A percentile compares a stretch with the other conserved stretches of the same genome.
These are phyloP conservation scores for Aphrocallistes beatrix DNA, from an alignment of 37 sponge, comb jelly and placozoan genomes.

Conservation along the genomic window DNA sequence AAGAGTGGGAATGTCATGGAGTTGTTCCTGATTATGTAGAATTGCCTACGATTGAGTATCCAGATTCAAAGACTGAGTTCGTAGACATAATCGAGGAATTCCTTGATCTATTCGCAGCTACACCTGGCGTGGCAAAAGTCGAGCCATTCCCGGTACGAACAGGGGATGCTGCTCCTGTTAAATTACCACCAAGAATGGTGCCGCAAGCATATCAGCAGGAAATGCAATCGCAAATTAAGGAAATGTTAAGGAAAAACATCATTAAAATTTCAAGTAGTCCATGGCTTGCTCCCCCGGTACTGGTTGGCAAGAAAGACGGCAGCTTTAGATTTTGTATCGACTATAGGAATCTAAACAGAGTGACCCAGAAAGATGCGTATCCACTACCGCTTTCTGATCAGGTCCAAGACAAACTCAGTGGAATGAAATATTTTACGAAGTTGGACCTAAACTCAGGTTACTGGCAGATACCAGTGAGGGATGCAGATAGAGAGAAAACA, in stretches of 20 bases:
- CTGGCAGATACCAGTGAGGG: not conserved
- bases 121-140: not conserved
- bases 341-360: not conserved
- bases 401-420: not conserved
- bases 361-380: not conserved
- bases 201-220: constrained; percentile 1
- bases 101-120: not conserved
- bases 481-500: not conserved
- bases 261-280: not conserved
- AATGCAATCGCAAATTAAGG: not conserved
- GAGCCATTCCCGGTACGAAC: not conserved
- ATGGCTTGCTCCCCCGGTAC: not conserved
- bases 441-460: not conserved
- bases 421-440: not conserved
- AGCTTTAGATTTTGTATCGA: not conserved
- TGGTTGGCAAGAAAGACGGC: not conserved
- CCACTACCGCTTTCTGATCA: not conserved
- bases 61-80: not conserved
- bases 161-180: not conserved
- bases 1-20: not conserved
- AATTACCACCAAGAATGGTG: not conserved
- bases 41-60: not conserved
- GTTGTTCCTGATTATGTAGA: not conserved
- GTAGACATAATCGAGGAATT: not conserved
- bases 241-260: not conserved